Percentiles rank a stretch among this genome's conserved stretches.
Evolutionary conservation across 1,140 invertebrate genomes (phyloP).

Genomic region (Drosophila tani): DNA sequence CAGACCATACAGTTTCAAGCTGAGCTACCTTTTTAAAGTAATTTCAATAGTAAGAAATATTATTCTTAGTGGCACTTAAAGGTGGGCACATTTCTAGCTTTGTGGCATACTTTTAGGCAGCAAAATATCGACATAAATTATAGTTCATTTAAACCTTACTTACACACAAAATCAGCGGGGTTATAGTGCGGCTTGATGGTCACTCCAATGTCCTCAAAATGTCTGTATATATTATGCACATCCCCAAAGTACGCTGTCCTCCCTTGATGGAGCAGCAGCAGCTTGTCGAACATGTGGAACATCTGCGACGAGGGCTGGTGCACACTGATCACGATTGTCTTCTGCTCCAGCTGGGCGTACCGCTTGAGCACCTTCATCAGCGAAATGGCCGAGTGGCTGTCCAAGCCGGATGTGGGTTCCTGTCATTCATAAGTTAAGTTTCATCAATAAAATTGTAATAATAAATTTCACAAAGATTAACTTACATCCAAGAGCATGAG

Average conservation of each 20-base stretch:
- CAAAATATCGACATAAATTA: background rate
- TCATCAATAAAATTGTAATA: background rate
- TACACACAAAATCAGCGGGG: conserved; percentile 94
- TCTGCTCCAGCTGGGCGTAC: conserved; percentile 91
- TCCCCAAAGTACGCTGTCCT: conserved; percentile 93
- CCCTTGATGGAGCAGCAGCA: conserved; percentile 91
- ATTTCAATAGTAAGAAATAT: too few species aligned
- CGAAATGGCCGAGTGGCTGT: conserved; percentile 92
- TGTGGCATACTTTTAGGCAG: conserved; percentile 1
- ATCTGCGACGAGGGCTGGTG: conserved; percentile 96
- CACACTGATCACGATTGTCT: conserved; percentile 93
- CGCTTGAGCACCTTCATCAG: conserved; percentile 91
- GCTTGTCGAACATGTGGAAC: conserved; percentile 94
- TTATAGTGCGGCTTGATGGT: conserved; percentile 93
- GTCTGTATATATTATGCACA: conserved; percentile 90
- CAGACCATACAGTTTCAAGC: background rate
- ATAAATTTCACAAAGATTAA: accelerated
- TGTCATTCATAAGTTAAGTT: conserved; percentile 73
- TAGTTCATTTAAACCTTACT: conserved; percentile 76
- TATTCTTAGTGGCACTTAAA: background rate
- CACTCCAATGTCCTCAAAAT: conserved; percentile 91
- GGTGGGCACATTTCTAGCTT: background rate
- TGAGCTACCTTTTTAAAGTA: background rate
- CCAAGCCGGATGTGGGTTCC: conserved; percentile 95
- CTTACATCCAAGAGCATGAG: conserved; percentile 94